phyloP scores from a whole-genome alignment of 2,888 invertebrate species.

The Lithophane socia region DNA sequence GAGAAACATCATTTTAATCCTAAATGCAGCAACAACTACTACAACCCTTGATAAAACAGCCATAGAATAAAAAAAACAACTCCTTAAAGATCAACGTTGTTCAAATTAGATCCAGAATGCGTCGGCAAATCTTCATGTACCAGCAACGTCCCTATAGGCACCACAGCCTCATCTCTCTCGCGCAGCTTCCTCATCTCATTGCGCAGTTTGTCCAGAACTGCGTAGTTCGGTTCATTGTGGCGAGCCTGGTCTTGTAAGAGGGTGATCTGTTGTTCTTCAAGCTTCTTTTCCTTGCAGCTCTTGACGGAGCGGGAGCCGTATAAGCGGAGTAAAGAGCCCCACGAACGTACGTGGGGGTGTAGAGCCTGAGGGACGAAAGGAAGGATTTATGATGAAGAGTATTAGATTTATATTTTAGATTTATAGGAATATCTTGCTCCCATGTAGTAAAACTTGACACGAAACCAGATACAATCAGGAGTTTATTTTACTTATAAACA shows the following conservation, averaged over 20 bases:
- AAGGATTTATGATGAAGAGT: neutral
- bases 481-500: no score
- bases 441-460: no score
- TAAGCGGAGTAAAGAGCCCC: constrained; percentile 98
- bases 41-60: neutral
- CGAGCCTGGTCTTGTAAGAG: constrained; percentile 95
- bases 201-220: constrained; percentile 96
- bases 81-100: constrained; percentile 93
- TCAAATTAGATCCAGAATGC: constrained; percentile 94
- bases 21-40: neutral
- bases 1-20: neutral
- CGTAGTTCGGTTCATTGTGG: constrained; percentile 97
- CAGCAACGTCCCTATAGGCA: constrained; percentile 90
- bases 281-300: constrained; percentile 97
- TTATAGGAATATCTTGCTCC: neutral
- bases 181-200: constrained; percentile 95
- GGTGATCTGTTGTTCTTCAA: constrained; percentile 97
- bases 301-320: constrained; percentile 98
- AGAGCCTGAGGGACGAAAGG: constrained; percentile 90
- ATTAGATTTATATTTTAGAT: no score
- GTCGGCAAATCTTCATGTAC: constrained; percentile 91
- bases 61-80: neutral
- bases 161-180: constrained; percentile 91
- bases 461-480: no score
- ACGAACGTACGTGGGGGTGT: constrained; percentile 98